Evolutionary conservation across 35 echinoderm and acorn worm species (phyloP), one percentile per base, ranked within the genome.

Genomic region (Apostichopus californicus): DNA sequence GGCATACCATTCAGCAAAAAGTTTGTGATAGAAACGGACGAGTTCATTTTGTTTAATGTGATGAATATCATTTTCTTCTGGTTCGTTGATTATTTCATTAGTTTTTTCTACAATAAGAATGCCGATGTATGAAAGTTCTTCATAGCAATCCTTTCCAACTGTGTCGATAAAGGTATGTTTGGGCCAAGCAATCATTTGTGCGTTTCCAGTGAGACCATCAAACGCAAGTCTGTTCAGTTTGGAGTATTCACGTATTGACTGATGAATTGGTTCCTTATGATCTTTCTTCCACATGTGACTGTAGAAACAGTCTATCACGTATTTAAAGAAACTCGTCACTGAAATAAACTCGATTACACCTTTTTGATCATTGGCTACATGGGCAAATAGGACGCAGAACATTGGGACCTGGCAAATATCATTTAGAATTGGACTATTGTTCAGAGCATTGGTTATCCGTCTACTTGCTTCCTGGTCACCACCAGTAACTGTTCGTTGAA

Each of bases 1-100:
- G 13, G 80, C 80, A 5, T 83, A 83, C 80, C 80, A 83, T 83
- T 83, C 80, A 20, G 55, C 80, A 56, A 83, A 83, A 5, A 83
- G 52, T 83, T 83, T 83, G 52, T 83, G 80, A 57, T 55, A 83
- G 52, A 83, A 83, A 4, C 80, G 22, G 1, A 81, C 78, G 52
- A 81, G 13, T 8, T 28, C 5, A 28, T 1, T 46, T 26, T 81
- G 15, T 56, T 57, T 21, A 4, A 83, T 56, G 10, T 56, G 56
- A 17, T 56, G 17, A 9, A 13, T n/a, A 13, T 56, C 34, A 56
- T 13, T 2, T 9, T 6, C 15, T 2, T 21, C 17, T 9, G 80
- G 53, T 1, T 83, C 54, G 52, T 54, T 12, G 17, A 56, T n/a
- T 60, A 60, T 60, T 13, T 83, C 80, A 14, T 56, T 1, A 56